Conservation (phyloP, 1,140 invertebrate species). For the Glossosoma conforme region DNA sequence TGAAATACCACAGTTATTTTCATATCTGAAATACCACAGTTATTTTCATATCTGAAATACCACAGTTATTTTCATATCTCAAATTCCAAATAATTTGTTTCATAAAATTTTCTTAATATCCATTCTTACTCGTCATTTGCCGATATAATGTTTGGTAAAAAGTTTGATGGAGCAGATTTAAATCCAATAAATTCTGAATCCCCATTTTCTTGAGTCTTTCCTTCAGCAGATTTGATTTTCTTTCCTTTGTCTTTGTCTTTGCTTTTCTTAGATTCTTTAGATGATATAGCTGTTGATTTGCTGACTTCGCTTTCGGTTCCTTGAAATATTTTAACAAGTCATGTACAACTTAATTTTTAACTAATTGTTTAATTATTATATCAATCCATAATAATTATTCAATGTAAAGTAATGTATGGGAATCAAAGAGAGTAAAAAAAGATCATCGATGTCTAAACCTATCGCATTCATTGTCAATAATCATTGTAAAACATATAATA, state of each 20-base stretch:
- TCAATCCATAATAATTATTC: not conserved
- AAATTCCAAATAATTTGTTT: too few species aligned
- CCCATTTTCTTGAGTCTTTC: constrained; percentile 54
- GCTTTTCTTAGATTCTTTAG: constrained; percentile 70
- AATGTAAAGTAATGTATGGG: not conserved
- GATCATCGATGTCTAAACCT: not conserved
- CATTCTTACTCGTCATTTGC: constrained; percentile 55
- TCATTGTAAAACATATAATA: too few species aligned
- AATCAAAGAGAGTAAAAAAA: constrained; percentile 2
- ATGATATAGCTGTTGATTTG: constrained; percentile 63
- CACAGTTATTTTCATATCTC: constrained; percentile 59
- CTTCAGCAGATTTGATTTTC: constrained; percentile 50
- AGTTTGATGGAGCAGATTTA: constrained; percentile 53
- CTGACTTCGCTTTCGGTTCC: constrained; percentile 70
- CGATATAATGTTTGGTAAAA: constrained; percentile 53
- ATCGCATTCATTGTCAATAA: too few species aligned
- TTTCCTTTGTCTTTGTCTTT: constrained; percentile 56
- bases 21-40: constrained; percentile 44
- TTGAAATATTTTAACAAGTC: too few species aligned
- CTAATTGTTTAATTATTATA: not conserved
- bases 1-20: constrained; percentile 53
- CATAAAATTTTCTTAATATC: too few species aligned
- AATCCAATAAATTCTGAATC: constrained; percentile 52
- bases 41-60: constrained; percentile 57
- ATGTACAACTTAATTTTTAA: not conserved